Conservation (phyloP, 2,113 vertebrate genomes). For the Charadrius vociferus region DNA sequence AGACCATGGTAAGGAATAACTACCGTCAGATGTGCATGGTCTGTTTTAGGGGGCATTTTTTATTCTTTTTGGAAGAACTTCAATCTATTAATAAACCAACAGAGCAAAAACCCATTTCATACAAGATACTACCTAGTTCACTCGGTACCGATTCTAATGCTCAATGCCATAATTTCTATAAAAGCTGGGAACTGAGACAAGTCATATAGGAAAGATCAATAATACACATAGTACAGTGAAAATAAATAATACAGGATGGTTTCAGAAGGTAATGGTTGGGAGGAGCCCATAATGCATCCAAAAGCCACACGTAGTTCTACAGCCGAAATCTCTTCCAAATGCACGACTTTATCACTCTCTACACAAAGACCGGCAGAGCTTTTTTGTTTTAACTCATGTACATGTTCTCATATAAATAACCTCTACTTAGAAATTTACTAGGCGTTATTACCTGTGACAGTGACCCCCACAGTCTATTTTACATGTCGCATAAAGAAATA, state of each 20-base stretch:
- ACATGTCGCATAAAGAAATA: not conserved
- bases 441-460: not conserved
- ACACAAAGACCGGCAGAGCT: not conserved
- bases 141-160: not conserved
- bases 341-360: not conserved
- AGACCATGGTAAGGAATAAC: not conserved
- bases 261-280: not conserved
- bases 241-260: not conserved
- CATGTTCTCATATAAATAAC: not conserved
- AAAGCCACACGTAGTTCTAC: not conserved
- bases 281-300: not conserved
- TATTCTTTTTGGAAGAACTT: not conserved
- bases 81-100: not conserved
- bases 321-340: not conserved
- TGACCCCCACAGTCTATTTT: not conserved
- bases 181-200: not conserved
- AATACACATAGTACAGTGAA: not conserved
- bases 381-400: not conserved
- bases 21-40: accelerated
- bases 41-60: not conserved
- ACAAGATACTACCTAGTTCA: not conserved
- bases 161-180: not conserved
- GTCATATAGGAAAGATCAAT: not conserved
- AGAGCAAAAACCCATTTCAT: not conserved
- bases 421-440: not conserved